Evolutionary conservation across 2,888 invertebrate genomes (phyloP), one percentile per base, ranked within the genome.

Genomic region (Netelia virgata): DNA sequence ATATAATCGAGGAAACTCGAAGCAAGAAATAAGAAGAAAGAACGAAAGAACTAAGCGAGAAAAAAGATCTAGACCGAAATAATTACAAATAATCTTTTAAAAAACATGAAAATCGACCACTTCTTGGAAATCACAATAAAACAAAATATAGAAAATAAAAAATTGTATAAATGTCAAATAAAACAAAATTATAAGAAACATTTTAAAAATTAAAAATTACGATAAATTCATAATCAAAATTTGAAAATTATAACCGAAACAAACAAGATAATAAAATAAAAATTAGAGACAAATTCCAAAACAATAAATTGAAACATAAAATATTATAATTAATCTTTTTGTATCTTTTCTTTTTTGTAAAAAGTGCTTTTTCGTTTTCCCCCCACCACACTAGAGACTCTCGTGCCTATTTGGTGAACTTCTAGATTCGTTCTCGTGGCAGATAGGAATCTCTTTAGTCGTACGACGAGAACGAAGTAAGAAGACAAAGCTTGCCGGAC

Each of bases 361-460:
- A 36, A 36, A 36, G 6, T 28, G 28, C 28, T 36, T 36, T 36
- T 36, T 55, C 36, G 66, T 61, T 75, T 47, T 64, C 5, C 23
- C 43, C 9, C 20, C 23, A 16, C 11, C 10, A 47, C 16, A n/a
- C 47, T 9, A 53, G 10, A 18, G 28, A 41, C 47, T 57, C 55
- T 55, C 10, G 20, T 23, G 70, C 3, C 11, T 68, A n/a, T n/a
- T 18, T 20, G 9, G 57, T 57, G 57, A 57, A 57, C 18, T 18
- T 16, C 75, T 59, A 47, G 14, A 14, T 18, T 68, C 57, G 18
- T 43, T 50, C 57, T 75, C 63, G 64, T 77, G 74, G 76, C 43
- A 73, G 83, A 83, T 83, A 85, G 59, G 57, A 75, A 86, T 82
- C 85, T 82, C 64, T 64, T 23, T n/a, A 50, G 66, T 70, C 47